Evolutionary conservation across 2,797 vertebrate species (phyloP), one percentile per base, ranked within the genome.

Genomic region (Hoplostethus atlanticus): DNA sequence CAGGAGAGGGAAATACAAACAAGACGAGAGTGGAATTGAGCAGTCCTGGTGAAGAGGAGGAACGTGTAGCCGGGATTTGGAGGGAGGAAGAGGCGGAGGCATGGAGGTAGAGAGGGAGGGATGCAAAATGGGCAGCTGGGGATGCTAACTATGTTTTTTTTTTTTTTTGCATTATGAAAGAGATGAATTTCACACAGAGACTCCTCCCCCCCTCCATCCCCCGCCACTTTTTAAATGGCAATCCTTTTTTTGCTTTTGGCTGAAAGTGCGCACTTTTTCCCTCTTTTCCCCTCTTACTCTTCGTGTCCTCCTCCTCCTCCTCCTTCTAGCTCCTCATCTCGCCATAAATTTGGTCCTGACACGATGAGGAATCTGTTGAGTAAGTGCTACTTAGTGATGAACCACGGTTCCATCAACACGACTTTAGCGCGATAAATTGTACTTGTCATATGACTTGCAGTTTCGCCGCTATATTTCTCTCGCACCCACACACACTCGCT

Each of bases 111-210:
- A 69, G 58, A 63, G 47, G 36, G 17, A 46, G 68, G 70, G 80
- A 78, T 75, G 68, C 75, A 58, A 57, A 25, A 61, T 77, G 82
- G 70, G 66, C 77, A 73, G 81, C 72, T 71, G 67, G 80, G 48
- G 86, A 85, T 91, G 90, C 84, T 93, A 93, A 95, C 93, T 81
- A 79, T 21, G 1, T 21, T 21, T 1, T 21, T 21, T 1, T 83
- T 21, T 21, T 21, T 21, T 1, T 21, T 21, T 1, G 84, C 92
- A 93, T 94, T 89, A 93, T 94, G 85, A 93, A 94, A 93, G 85
- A 89, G 91, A 92, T 92, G 85, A 91, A 92, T 91, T 91, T 80
- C 77, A 83, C 78, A 73, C 68, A 73, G 83, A 80, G 67, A 85
- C 75, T 4, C 59, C 36, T 44, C 59, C 71, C 51, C 51, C 68